Conservation (phyloP, 2,888 invertebrate species). For the Tribolium freemani region DNA sequence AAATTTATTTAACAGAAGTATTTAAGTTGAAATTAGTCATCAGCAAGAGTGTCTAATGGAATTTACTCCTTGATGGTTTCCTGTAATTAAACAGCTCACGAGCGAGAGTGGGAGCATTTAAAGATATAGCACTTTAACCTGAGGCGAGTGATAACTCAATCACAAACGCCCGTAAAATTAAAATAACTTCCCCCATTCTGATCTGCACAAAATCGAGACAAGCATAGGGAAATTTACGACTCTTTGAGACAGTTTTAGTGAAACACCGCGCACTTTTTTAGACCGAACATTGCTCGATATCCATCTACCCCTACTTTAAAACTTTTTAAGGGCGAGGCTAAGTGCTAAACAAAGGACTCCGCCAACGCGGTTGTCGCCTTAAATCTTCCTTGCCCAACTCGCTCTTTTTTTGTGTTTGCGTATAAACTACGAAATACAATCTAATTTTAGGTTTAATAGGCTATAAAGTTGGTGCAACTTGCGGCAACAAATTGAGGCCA, state of each 20-base stretch:
- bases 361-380: neutral
- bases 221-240: neutral
- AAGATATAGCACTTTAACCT: slow-evolving; percentile 8
- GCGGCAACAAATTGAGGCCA: neutral
- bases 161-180: neutral
- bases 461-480: neutral
- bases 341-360: neutral
- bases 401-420: neutral
- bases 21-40: slow-evolving; percentile 25
- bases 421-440: neutral
- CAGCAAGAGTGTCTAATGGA: slow-evolving; percentile 26
- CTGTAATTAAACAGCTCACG: slow-evolving; percentile 26
- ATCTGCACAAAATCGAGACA: neutral
- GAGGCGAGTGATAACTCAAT: slow-evolving; percentile 17
- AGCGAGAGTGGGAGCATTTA: slow-evolving; percentile 13
- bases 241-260: slow-evolving; percentile 1
- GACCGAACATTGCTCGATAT: slow-evolving; percentile 1
- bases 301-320: slow-evolving; percentile 11
- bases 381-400: neutral
- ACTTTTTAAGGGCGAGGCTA: neutral
- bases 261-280: slow-evolving; percentile 1
- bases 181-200: neutral
- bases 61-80: slow-evolving; percentile 35
- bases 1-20: slow-evolving; percentile 28
- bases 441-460: neutral